A percentile compares a stretch with the other conserved stretches of the same genome.
These are phyloP conservation scores for Cephus cinctus DNA, from an alignment of 1,140 invertebrate genomes.

Conservation along the genomic window DNA sequence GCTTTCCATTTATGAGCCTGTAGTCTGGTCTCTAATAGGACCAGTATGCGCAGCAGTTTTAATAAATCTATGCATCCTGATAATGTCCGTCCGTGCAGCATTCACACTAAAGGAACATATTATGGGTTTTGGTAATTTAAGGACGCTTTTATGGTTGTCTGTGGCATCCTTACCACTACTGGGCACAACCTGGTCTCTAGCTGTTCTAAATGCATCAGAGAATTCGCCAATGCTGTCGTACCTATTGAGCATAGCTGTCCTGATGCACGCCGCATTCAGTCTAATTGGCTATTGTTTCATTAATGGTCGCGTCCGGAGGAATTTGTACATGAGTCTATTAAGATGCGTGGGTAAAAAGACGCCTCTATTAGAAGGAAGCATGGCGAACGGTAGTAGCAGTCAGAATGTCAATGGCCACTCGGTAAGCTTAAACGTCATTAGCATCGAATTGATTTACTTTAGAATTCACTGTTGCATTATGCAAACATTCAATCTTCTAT, in stretches of 20 bases:
- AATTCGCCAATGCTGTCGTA: slow-evolving; percentile 71
- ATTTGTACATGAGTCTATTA: slow-evolving; percentile 66
- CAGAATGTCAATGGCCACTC: slow-evolving; percentile 69
- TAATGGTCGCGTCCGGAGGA: slow-evolving; percentile 73
- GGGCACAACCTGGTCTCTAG: slow-evolving; percentile 78
- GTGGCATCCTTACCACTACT: slow-evolving; percentile 76
- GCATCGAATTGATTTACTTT: slow-evolving; percentile 3
- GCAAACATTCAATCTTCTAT: slow-evolving; percentile 10
- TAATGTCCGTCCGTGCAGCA: slow-evolving; percentile 84
- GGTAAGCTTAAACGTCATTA: slow-evolving; percentile 38
- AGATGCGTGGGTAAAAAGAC: slow-evolving; percentile 83
- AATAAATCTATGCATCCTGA: slow-evolving; percentile 77
- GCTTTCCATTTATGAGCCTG: slow-evolving; percentile 89
- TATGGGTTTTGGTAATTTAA: slow-evolving; percentile 85
- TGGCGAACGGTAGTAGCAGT: slow-evolving; percentile 67
- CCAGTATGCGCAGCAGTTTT: slow-evolving; percentile 76
- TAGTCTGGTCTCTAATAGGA: slow-evolving; percentile 88
- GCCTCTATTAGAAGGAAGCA: slow-evolving; percentile 72
- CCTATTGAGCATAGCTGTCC: slow-evolving; percentile 68
- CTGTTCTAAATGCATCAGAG: slow-evolving; percentile 78
- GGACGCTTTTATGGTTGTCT: slow-evolving; percentile 82
- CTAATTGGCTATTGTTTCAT: slow-evolving; percentile 82
- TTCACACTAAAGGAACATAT: slow-evolving; percentile 89
- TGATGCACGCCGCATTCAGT: slow-evolving; percentile 74
- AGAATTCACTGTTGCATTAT: slow-evolving; percentile 7